Evolutionary conservation across 2,888 invertebrate species (phyloP).

Genomic region (Tenthredo amoena): DNA sequence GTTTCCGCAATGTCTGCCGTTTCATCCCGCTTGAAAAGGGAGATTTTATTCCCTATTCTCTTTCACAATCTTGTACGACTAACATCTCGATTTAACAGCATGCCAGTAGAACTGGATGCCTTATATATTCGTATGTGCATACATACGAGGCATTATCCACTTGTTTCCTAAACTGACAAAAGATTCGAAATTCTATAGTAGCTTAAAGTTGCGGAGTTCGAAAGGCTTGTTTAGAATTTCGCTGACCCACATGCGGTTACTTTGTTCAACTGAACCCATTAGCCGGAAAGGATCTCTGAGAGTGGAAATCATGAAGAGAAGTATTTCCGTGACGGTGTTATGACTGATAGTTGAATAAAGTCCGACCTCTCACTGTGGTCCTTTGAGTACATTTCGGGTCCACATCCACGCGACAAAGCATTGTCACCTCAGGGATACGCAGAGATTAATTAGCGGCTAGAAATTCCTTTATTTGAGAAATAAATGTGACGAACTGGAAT

Average conservation of each 20-base stretch:
- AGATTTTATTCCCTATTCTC: background rate
- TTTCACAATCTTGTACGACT: background rate
- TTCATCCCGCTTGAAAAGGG: background rate
- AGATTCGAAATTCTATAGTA: background rate
- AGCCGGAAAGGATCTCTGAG: slow-evolving; percentile 13
- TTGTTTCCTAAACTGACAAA: background rate
- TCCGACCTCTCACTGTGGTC: background rate
- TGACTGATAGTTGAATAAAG: background rate
- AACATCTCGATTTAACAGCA: background rate
- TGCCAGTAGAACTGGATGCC: background rate
- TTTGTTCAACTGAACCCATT: background rate
- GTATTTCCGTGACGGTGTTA: background rate
- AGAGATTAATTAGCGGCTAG: background rate
- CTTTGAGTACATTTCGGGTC: background rate
- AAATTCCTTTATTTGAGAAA: background rate
- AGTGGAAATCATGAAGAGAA: background rate
- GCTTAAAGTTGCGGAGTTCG: background rate
- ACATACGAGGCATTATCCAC: slow-evolving; percentile 3
- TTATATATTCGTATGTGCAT: background rate
- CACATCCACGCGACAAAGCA: background rate
- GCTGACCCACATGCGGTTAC: background rate
- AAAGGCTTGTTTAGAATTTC: background rate
- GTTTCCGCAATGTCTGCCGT: background rate
- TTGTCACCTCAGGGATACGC: background rate
- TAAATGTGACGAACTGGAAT: background rate